A percentile compares a stretch with the other conserved stretches of the same genome.
phyloP scores from a whole-genome alignment of 2,113 vertebrate genomes.

The Elaphurus davidianus region DNA sequence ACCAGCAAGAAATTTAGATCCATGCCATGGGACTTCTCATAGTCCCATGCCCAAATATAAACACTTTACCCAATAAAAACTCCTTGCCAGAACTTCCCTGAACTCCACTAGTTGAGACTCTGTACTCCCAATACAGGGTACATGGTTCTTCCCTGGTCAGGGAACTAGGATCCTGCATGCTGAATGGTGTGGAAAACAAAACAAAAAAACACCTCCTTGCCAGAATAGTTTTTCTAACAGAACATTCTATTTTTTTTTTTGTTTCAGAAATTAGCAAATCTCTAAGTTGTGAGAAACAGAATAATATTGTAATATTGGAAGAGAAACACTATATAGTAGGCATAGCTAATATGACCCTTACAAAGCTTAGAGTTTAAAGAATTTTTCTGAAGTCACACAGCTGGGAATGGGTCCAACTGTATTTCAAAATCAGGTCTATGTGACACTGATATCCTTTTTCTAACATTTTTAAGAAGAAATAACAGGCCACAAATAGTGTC shows the following conservation, averaged over 20 bases:
- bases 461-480: neutral
- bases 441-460: neutral
- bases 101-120: neutral
- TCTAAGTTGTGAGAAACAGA: neutral
- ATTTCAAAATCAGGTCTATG: neutral
- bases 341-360: neutral
- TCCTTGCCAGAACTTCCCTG: neutral
- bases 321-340: neutral
- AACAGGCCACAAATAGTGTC: neutral
- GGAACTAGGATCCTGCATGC: neutral
- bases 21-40: neutral
- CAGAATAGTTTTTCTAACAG: neutral
- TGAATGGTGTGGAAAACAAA: neutral
- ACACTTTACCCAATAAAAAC: neutral
- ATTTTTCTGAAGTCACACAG: neutral
- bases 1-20: neutral
- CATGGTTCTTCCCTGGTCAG: neutral
- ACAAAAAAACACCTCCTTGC: neutral
- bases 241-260: neutral
- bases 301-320: neutral
- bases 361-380: neutral
- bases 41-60: neutral
- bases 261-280: neutral
- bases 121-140: neutral
- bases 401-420: too few relatives aligned